Evolutionary conservation across 2,888 invertebrate genomes (phyloP), one percentile per base, ranked within the genome.

Genomic region (Yponomeuta evonymella): DNA sequence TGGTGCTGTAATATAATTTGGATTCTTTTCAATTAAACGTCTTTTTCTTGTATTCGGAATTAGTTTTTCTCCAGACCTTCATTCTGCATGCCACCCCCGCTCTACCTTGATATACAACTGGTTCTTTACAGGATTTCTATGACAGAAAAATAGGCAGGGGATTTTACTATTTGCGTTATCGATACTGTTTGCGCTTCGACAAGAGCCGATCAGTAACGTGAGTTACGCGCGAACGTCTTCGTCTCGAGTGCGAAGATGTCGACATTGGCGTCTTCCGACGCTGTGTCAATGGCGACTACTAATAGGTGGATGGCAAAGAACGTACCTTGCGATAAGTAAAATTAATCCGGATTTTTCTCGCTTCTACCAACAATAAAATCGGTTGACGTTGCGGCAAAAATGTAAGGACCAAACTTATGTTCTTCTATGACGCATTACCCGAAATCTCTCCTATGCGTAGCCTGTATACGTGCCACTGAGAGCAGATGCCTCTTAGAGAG

Each of bases 1-100:
- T 68, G 51, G 23, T 83, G 81, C 76, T 83, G 81, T 84, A 82
- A 77, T 79, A 77, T 78, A 81, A 78, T 75, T 77, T 79, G 48
- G 51, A 68, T 68, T 68, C 68, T 68, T 83, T 79, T 82, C 81
- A 83, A 87, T 85, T 87, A 88, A 88, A 85, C 75, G 76, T 78
- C 75, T 81, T 79, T 76, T 75, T 75, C 74, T 73, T 76, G 80
- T 78, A 76, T 74, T 15, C 68, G 72, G 33, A 33, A 71, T 72
- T 76, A 79, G 73, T 73, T 71, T 76, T 76, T 77, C 75, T 79
- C 75, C 9, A 43, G 43, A 43, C 43, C 79, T 81, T 79, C 75
- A 79, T 79, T 78, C 75, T 73, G 72, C 77, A 67, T 67, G 67
- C 30, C 15, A 8, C 30, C 12, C n/a, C 64, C 2, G 9, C 65